Evolutionary conservation across 2,797 vertebrate species (phyloP).

Genomic region (Zalophus californianus): DNA sequence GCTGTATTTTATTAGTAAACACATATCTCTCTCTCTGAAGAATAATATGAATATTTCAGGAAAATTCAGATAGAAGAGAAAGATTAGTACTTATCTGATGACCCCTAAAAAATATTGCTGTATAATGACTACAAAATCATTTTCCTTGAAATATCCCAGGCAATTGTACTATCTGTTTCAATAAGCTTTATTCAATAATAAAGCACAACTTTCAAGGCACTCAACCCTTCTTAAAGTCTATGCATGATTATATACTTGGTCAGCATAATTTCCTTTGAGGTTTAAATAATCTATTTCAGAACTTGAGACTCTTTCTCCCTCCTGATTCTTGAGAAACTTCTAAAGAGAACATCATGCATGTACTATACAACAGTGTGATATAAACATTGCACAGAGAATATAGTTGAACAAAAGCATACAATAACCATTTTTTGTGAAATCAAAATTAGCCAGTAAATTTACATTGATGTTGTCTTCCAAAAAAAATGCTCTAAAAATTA

Average conservation of each 20-base stretch:
- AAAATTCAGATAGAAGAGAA: constrained; percentile 6
- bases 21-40: not conserved
- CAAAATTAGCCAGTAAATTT: constrained; percentile 13
- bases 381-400: not conserved
- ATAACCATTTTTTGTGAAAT: not conserved
- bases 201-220: constrained; percentile 34
- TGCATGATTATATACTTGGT: constrained; percentile 12
- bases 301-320: not conserved
- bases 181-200: constrained; percentile 49
- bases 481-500: constrained; percentile 7
- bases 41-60: not conserved
- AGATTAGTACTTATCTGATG: constrained; percentile 37
- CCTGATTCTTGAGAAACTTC: constrained; percentile 1
- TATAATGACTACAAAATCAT: constrained; percentile 53
- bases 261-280: constrained; percentile 6
- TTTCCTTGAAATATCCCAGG: not conserved
- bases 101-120: not conserved
- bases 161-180: constrained; percentile 17
- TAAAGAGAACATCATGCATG: not conserved
- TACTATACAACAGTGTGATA: not conserved
- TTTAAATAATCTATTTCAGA: constrained; percentile 75
- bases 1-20: not conserved
- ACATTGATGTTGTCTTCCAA: not conserved
- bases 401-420: not conserved
- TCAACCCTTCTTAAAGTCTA: not conserved